Evolutionary conservation across 2,797 vertebrate species (phyloP).

Genomic region (Trematomus bernacchii): DNA sequence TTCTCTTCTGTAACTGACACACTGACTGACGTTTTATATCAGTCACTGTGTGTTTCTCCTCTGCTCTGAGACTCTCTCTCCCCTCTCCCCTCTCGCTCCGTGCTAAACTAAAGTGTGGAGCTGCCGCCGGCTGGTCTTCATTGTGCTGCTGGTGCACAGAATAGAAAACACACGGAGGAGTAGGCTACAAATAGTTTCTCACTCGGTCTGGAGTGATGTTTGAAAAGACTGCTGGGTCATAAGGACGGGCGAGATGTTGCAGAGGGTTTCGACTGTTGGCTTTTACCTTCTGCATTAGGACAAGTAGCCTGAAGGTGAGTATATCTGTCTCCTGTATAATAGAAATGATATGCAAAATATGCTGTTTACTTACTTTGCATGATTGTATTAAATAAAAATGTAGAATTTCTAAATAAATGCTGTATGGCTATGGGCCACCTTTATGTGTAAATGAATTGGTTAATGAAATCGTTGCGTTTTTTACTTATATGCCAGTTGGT

Average conservation of each 20-base stretch:
- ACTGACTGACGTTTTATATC: too few relatives aligned
- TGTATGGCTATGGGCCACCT: background rate
- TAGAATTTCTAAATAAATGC: background rate
- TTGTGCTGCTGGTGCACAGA: conserved; percentile 30
- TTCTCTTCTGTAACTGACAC: too few relatives aligned
- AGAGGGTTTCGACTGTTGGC: conserved; percentile 47
- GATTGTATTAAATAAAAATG: background rate
- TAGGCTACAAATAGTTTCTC: conserved; percentile 40
- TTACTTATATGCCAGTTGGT: background rate
- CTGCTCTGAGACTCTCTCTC: too few relatives aligned
- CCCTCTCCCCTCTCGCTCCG: too few relatives aligned
- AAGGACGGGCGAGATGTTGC: conserved; percentile 52
- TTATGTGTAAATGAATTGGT: background rate
- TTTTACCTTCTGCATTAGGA: conserved; percentile 43
- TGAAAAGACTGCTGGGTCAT: conserved; percentile 41
- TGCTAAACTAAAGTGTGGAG: background rate
- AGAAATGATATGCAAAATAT: background rate
- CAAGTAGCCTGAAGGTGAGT: conserved; percentile 66
- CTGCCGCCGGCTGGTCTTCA: conserved; percentile 46
- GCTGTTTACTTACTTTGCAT: background rate
- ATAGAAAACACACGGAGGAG: conserved; percentile 45
- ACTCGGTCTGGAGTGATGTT: conserved; percentile 50
- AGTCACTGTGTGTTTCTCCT: too few relatives aligned
- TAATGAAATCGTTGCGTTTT: background rate
- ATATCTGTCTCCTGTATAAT: background rate